Evolutionary conservation across 2,113 vertebrate genomes (phyloP), one percentile per base, ranked within the genome.

Genomic region (Machaerirhynchus nigripectus): DNA sequence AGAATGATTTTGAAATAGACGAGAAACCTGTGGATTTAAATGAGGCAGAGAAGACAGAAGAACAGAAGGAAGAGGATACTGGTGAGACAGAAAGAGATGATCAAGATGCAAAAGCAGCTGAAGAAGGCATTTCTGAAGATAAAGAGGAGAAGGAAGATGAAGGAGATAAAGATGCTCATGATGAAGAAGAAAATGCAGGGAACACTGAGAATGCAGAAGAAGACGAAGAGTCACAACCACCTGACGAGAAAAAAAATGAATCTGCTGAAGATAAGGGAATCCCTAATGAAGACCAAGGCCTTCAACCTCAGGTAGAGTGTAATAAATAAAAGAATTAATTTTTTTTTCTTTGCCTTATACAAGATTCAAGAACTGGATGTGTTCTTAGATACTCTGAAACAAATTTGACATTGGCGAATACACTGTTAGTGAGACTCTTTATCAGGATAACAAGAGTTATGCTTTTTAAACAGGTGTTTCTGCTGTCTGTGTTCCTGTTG

Each of bases 1-100:
- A 99, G 56, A 99, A 99, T 97, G 98, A 98, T 30, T 98, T 99
- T 73, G 99, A 99, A 87, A 98, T 99, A 42, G 98, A 98, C 74
- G 98, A 99, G 42, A 98, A 98, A 89, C 67, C 96, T 69, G 40
- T 89, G 75, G 98, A 98, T 63, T 80, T 96, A 61, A 98, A 98
- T 40, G 98, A 98, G 83, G 76, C 97, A 70, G 97, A 96, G n/a
- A 96, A 94, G 6, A 95, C 90, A 46, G 92, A 98, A 92, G 91
- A 97, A 96, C 39, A 97, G 61, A 87, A 97, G 39, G 90, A 97
- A 17, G 95, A 97, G 37, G 90, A 96, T 7, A 69, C 93, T 71
- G 59, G 84, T 47, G 98, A 98, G 19, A 87, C 93, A 61, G 82
- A 27, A 42, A 0, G 30, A 84, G 89, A 89, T 71, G 82, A 84